A percentile compares a stretch with the other conserved stretches of the same genome.
These are phyloP conservation scores for Arbacia lixula DNA, from an alignment of 53 echinoderm and acorn worm species.

Conservation along the genomic window DNA sequence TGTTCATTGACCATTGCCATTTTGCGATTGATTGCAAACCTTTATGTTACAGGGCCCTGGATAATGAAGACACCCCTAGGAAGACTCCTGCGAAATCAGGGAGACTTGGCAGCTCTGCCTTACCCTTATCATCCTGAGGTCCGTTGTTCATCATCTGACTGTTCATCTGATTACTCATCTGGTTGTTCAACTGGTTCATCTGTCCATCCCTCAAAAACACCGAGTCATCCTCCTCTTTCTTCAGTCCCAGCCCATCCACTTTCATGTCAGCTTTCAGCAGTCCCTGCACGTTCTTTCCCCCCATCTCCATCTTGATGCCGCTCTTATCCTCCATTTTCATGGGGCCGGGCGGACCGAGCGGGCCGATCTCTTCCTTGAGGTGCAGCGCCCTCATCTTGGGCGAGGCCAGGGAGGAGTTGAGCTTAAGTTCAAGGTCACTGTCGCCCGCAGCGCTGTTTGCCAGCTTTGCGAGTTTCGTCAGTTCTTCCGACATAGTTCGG, in stretches of 20 bases:
- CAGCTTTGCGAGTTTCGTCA: conserved; percentile 90
- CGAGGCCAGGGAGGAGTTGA: conserved; percentile 45
- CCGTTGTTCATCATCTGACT: conserved; percentile 63
- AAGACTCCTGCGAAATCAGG: no score
- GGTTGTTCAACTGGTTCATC: conserved; percentile 4
- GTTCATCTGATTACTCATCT: conserved; percentile 41
- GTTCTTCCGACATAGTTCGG: conserved; percentile 79
- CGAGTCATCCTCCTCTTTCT: conserved; percentile 55
- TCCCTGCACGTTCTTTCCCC: conserved; percentile 1
- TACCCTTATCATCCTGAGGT: conserved; percentile 65
- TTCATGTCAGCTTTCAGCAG: conserved; percentile 45
- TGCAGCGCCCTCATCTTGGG: conserved; percentile 51
- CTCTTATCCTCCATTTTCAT: not conserved
- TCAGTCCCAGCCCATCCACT: conserved; percentile 53
- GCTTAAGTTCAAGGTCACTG: conserved; percentile 61
- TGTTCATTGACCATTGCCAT: no score
- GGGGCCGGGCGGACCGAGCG: conserved; percentile 30
- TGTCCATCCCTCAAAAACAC: conserved; percentile 42
- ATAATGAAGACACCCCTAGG: no score
- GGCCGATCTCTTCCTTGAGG: conserved; percentile 41
- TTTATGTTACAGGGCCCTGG: no score
- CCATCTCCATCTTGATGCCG: conserved; percentile 28
- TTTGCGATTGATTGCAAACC: no score
- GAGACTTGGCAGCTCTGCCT: no score
- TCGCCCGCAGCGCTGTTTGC: conserved; percentile 90